These are phyloP conservation scores for Micrastur ruficollis DNA, from an alignment of 2,797 vertebrate species.

Conservation along the genomic window DNA sequence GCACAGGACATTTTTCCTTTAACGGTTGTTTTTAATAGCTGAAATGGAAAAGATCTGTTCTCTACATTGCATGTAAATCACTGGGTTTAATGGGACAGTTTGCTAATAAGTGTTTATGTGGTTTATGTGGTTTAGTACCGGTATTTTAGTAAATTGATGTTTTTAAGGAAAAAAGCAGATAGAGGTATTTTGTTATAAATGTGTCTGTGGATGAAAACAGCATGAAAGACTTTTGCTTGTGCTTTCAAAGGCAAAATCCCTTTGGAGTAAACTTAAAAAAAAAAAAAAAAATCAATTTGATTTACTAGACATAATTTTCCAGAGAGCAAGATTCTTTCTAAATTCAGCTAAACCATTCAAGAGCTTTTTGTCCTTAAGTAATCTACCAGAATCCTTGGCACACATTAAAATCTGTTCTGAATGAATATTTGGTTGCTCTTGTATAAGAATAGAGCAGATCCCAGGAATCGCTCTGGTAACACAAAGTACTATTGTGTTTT, in stretches of 20 bases:
- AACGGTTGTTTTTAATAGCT: not conserved
- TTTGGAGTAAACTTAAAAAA: not conserved
- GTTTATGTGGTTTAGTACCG: not conserved
- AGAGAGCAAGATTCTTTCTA: not conserved
- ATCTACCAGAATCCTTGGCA: not conserved
- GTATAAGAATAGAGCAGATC: not conserved
- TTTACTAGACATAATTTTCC: not conserved
- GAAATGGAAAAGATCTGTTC: not conserved
- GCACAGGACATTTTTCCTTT: not conserved
- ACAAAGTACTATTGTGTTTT: not conserved
- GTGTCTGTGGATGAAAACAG: not conserved
- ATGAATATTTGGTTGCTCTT: not conserved
- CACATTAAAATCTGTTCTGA: not conserved
- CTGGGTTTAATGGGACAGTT: not conserved
- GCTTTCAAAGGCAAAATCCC: not conserved
- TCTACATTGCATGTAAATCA: not conserved
- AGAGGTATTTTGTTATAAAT: not conserved
- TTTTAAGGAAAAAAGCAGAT: not conserved
- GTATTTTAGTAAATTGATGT: not conserved
- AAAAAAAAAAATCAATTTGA: not conserved
- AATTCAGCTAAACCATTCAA: not conserved
- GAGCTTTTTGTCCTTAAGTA: not conserved
- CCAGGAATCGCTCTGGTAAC: not conserved
- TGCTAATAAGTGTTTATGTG: not conserved
- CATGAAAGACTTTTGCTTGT: not conserved